A percentile compares a stretch with the other conserved stretches of the same genome.
Evolutionary conservation across 2,888 invertebrate genomes (phyloP).

Genomic region (Corythucha ciliata): DNA sequence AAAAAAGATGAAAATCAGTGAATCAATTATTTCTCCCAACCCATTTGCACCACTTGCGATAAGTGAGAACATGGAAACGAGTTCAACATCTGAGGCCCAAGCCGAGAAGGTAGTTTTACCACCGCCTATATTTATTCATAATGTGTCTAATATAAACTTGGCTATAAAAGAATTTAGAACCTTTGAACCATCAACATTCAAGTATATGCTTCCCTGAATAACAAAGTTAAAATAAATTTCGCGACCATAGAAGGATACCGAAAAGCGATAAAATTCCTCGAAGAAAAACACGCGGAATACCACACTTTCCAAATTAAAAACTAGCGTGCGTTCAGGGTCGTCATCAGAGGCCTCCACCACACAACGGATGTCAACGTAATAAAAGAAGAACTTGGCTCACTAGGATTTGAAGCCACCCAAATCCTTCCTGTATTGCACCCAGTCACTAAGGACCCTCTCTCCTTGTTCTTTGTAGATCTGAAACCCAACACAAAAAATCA

Average conservation of each 20-base stretch:
- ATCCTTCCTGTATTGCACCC: conserved; percentile 5
- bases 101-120: not conserved
- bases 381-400: not conserved
- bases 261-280: not conserved
- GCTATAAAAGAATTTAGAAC: not conserved
- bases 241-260: not conserved
- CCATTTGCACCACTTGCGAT: conserved; percentile 1
- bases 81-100: not conserved
- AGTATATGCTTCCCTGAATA: not conserved
- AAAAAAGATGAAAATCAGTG: not conserved
- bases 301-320: too few relatives aligned
- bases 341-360: too few relatives aligned
- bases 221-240: conserved; percentile 6
- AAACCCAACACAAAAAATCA: not conserved
- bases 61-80: not conserved
- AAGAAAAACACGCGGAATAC: conserved; percentile 6
- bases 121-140: conserved; percentile 1
- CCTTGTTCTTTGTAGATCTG: conserved; percentile 2
- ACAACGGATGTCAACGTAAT: not conserved
- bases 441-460: conserved; percentile 1
- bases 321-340: too few relatives aligned
- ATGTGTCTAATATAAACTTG: not conserved
- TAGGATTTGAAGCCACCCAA: not conserved
- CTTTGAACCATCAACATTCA: not conserved
- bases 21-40: not conserved